Evolutionary conservation across 2,113 vertebrate species (phyloP).

Genomic region (Paradoxurus hermaphroditus): DNA sequence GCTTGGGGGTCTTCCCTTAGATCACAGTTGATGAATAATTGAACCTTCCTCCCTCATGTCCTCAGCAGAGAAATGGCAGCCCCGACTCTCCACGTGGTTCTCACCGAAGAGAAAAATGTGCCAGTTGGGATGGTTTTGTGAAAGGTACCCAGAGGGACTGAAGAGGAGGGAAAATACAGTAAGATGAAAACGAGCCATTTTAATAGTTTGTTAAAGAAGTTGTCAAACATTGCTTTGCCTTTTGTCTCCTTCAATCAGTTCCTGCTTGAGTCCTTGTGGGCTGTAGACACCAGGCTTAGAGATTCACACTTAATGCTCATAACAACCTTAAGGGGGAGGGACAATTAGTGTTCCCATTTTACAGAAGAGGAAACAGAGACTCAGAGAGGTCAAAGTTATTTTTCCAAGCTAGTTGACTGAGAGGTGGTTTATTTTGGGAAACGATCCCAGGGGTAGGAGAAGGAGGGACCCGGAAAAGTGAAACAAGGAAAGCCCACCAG

Average conservation of each 20-base stretch:
- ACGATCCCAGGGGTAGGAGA: background rate
- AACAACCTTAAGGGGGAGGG: background rate
- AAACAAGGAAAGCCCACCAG: background rate
- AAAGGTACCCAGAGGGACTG: background rate
- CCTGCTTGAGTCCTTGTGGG: rapidly evolving
- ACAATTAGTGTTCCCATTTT: background rate
- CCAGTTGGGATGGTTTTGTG: background rate
- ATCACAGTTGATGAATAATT: slow-evolving; percentile 14
- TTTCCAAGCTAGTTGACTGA: background rate
- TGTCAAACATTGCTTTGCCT: background rate
- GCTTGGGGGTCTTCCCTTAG: background rate
- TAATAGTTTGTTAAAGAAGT: background rate
- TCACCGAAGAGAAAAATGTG: background rate
- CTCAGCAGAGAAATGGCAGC: background rate
- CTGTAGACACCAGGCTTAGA: background rate
- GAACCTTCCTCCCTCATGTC: background rate
- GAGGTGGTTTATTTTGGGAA: background rate
- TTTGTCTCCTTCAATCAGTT: background rate
- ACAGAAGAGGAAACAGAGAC: background rate
- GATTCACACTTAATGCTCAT: background rate
- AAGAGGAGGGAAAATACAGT: background rate
- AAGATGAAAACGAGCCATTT: background rate
- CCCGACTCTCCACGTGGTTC: background rate
- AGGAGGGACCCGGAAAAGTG: rapidly evolving
- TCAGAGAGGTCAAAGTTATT: background rate